Conservation (phyloP, 2,113 vertebrate species). For the Crotalus viridis region DNA sequence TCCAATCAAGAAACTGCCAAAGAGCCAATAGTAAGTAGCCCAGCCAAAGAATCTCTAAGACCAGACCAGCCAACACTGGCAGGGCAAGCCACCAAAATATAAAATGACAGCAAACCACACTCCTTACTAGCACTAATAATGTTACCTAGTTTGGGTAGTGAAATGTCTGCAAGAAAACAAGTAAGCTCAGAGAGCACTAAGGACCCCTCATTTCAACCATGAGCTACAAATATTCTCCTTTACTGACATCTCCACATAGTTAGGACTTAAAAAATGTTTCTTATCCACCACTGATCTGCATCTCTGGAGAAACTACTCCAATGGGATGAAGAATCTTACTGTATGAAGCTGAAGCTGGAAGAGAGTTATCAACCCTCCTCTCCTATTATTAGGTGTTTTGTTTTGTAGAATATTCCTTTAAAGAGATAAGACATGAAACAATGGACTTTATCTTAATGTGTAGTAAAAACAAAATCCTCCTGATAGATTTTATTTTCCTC, state of each 20-base stretch:
- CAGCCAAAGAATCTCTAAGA: neutral
- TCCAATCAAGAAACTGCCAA: neutral
- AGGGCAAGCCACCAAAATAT: neutral
- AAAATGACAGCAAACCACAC: neutral
- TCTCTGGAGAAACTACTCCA: neutral
- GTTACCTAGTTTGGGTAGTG: neutral
- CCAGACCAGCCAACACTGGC: neutral
- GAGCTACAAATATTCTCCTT: neutral
- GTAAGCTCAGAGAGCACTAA: neutral
- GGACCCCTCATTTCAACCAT: neutral
- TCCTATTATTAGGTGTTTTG: neutral
- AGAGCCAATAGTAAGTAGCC: neutral
- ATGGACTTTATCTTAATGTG: neutral
- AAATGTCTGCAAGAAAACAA: neutral
- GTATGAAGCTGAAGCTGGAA: neutral
- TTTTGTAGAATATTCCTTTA: neutral
- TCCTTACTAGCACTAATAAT: neutral
- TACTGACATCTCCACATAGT: neutral
- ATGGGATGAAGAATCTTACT: neutral
- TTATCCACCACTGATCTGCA: neutral
- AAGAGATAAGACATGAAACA: neutral
- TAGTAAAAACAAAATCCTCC: neutral
- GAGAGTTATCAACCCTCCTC: neutral
- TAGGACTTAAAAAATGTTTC: neutral
- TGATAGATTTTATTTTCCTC: neutral